Base-by-base conservation (phyloP, 2,113 vertebrate genomes). In the Tachysurus fulvidraco region DNA sequence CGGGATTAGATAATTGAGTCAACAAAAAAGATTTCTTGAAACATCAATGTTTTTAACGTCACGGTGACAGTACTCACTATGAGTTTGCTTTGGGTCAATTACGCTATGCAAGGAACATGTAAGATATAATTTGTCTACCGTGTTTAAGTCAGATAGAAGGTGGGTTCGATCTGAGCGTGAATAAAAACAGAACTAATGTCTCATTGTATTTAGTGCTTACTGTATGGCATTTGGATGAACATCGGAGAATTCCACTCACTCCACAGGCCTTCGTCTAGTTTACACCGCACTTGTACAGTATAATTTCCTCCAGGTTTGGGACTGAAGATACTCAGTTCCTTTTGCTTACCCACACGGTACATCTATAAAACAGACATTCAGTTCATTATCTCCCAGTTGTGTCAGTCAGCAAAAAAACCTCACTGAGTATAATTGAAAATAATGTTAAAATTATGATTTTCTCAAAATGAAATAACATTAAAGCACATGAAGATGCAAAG, bases 211-310 rank as follows among this genome's bases (percentile, higher is more conserved):
- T 28, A 79, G 54, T 5, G 89, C 94, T 92, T 89, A 96, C 95
- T 83, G 78, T 89, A 57, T 2, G 92, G 93, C 46, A 94, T 88
- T 67, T 91, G 36, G 46, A 91, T 85, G 50, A 25, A 90, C 9
- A 88, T 86, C 0, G 89, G 14, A 69, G 88, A 46, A 85, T 91
- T 94, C 95, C 95, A 96, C 67, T 95, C 92, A n/a, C 95, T 95
- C 95, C 95, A 96, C 59, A 54, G 36, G 54, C 94, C 89, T 5
- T 94, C 89, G 93, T 98, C 96, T 16, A 97, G 93, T 79, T 93
- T 96, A 88, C 97, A 97, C 79, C 94, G 97, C 80, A 97, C 96
- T 89, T 97, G 95, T 36, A 96, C 92, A 77, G 92, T 25, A 12
- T 97, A 98, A 57, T 90, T 91, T 67, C 89, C 91, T 84, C 96